phyloP scores from a whole-genome alignment of 2,888 invertebrate species.

The Cabera pusaria region DNA sequence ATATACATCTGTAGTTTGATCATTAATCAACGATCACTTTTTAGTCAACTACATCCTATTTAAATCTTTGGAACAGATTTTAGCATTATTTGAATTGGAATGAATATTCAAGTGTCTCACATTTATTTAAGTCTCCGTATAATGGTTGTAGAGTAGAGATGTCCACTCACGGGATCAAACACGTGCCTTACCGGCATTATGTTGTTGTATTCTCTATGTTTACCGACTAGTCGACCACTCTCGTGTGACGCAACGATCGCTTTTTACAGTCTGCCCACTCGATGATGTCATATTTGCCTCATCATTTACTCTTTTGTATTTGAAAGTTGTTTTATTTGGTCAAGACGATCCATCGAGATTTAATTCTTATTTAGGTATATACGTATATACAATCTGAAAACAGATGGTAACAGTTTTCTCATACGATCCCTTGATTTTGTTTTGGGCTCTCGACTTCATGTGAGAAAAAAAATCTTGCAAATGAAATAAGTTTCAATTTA shows the following conservation, averaged over 20 bases:
- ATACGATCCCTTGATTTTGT: too few species aligned
- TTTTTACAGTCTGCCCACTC: slow-evolving; percentile 54
- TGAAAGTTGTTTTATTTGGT: slow-evolving; percentile 8
- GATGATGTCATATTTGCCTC: slow-evolving; percentile 59
- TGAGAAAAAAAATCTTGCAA: too few species aligned
- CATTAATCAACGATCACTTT: too few species aligned
- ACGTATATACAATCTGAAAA: too few species aligned
- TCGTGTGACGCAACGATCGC: slow-evolving; percentile 51
- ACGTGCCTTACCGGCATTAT: slow-evolving; percentile 39
- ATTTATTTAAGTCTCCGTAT: slow-evolving; percentile 9
- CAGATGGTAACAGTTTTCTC: neutral
- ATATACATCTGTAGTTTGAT: too few species aligned
- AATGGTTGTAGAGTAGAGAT: slow-evolving; percentile 9
- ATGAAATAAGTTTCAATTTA: too few species aligned
- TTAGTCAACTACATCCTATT: too few species aligned
- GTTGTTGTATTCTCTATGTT: slow-evolving; percentile 34
- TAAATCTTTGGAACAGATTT: too few species aligned
- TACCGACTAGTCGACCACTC: slow-evolving; percentile 41
- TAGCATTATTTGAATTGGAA: too few species aligned
- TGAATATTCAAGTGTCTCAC: too few species aligned
- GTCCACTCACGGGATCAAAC: slow-evolving; percentile 39
- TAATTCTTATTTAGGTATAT: slow-evolving; percentile 4
- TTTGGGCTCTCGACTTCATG: too few species aligned
- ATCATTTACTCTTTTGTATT: slow-evolving; percentile 32
- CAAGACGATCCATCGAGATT: slow-evolving; percentile 3